A percentile compares a stretch with the other conserved stretches of the same genome.
Conservation (phyloP, 2,797 vertebrate genomes). For the Threskiornis aethiopicus region DNA sequence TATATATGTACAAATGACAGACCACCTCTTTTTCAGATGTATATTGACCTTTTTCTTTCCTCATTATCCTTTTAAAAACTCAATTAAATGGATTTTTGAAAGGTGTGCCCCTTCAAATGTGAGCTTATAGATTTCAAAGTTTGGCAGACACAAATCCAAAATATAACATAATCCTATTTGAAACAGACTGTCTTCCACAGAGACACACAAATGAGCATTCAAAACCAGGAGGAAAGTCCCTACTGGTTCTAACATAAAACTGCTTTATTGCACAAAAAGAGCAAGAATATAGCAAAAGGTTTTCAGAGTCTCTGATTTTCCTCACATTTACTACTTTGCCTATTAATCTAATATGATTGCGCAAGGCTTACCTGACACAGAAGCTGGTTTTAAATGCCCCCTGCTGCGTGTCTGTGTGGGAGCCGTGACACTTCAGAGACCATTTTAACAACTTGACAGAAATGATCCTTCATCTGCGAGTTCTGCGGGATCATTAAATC, state of each 20-base stretch:
- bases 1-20: neutral
- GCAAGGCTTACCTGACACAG: slow-evolving; percentile 17
- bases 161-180: neutral
- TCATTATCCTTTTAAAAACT: neutral
- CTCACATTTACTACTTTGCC: slow-evolving; percentile 38
- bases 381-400: neutral
- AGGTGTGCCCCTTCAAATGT: neutral
- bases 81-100: neutral
- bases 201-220: neutral
- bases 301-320: slow-evolving; percentile 16
- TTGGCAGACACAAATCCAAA: neutral
- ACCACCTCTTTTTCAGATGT: neutral
- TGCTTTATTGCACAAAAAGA: slow-evolving; percentile 14
- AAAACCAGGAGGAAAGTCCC: neutral
- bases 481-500: neutral
- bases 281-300: slow-evolving; percentile 26
- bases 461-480: neutral
- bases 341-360: slow-evolving; percentile 58
- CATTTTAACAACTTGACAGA: neutral
- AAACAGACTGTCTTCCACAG: neutral
- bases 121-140: neutral
- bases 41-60: neutral
- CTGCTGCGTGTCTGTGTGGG: neutral
- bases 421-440: neutral
- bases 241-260: neutral